A percentile compares a stretch with the other conserved stretches of the same genome.
These are phyloP conservation scores for Ectemnius cavifrons DNA, from an alignment of 2,888 invertebrate species.

Conservation along the genomic window DNA sequence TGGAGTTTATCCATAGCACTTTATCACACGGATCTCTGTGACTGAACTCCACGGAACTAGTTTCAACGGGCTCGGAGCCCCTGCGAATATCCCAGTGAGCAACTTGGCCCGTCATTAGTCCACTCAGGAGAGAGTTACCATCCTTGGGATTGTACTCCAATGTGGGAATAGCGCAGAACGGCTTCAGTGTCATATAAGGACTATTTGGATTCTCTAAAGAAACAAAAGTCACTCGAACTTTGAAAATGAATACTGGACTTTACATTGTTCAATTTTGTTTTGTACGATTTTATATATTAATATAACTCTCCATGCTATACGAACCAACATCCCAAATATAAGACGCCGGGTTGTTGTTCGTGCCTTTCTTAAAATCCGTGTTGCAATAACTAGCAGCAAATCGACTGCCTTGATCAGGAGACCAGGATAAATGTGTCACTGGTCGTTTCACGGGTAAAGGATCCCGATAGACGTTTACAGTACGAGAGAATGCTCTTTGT, in stretches of 20 bases:
- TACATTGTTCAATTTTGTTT: too few relatives aligned
- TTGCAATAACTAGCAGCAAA: conserved; percentile 84
- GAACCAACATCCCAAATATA: conserved; percentile 84
- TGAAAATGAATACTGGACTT: too few relatives aligned
- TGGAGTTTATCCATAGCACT: conserved; percentile 95
- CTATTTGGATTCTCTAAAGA: conserved; percentile 74
- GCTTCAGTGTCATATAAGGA: conserved; percentile 71
- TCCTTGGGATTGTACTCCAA: conserved; percentile 76
- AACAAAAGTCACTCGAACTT: not conserved
- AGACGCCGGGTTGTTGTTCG: conserved; percentile 79
- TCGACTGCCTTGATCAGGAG: conserved; percentile 83
- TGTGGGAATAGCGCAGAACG: conserved; percentile 70
- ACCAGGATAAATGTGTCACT: conserved; percentile 85
- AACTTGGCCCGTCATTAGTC: conserved; percentile 74
- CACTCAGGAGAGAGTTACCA: conserved; percentile 72
- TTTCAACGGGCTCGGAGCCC: conserved; percentile 88
- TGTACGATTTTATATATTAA: too few relatives aligned
- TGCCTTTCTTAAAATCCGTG: conserved; percentile 78
- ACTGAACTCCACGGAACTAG: conserved; percentile 88
- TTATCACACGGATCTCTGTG: conserved; percentile 94
- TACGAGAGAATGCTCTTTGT: conserved; percentile 81
- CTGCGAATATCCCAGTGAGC: conserved; percentile 92
- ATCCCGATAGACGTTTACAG: conserved; percentile 85
- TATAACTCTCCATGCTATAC: conserved; percentile 16
- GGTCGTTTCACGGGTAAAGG: conserved; percentile 79